phyloP scores from a whole-genome alignment of 2,888 invertebrate species.

The Portevinia maculata region DNA sequence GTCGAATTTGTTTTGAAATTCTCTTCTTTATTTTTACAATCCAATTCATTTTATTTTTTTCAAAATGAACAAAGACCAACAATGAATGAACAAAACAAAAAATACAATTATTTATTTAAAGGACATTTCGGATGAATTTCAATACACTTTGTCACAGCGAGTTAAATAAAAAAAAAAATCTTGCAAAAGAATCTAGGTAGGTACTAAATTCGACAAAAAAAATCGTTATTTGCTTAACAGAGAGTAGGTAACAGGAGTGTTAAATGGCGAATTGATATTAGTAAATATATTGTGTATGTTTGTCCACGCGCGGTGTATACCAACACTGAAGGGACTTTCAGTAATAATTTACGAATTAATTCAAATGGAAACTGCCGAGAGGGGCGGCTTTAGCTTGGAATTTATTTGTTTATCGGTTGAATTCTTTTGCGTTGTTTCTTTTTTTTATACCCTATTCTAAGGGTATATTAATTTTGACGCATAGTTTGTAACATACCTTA shows the following conservation, averaged over 20 bases:
- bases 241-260: constrained; percentile 15
- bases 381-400: constrained; percentile 42
- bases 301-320: constrained; percentile 25
- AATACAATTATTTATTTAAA: constrained; percentile 57
- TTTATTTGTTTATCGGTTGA: constrained; percentile 55
- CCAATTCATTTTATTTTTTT: constrained; percentile 6
- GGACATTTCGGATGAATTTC: constrained; percentile 47
- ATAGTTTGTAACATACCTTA: too few species aligned
- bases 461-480: too few species aligned
- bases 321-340: constrained; percentile 51
- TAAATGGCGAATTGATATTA: constrained; percentile 50
- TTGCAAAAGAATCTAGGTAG: constrained; percentile 10
- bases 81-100: constrained; percentile 3
- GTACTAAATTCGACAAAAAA: constrained; percentile 12
- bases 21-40: constrained; percentile 17
- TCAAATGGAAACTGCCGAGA: constrained; percentile 56
- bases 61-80: constrained; percentile 3
- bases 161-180: constrained; percentile 4
- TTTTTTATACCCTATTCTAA: too few species aligned
- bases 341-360: constrained; percentile 70
- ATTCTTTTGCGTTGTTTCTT: background rate
- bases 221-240: constrained; percentile 31
- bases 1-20: constrained; percentile 20
- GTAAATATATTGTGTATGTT: constrained; percentile 3
- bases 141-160: constrained; percentile 21